A percentile compares a stretch with the other conserved stretches of the same genome.
These are phyloP conservation scores for Siderastrea siderea DNA, from an alignment of 92 coral and sea anemone species.

Conservation along the genomic window DNA sequence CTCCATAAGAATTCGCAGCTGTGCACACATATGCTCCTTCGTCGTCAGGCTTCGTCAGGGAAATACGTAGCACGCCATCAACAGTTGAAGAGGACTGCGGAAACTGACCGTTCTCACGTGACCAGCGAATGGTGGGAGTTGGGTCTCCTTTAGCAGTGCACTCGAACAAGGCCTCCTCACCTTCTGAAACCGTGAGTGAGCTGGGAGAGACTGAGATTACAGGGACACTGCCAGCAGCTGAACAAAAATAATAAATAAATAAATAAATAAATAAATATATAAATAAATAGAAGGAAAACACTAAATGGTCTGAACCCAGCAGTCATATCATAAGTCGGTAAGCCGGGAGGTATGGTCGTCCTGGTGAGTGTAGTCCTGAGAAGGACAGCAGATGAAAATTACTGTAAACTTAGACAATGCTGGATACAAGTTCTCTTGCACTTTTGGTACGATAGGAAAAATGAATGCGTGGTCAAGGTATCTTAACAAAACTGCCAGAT, in stretches of 20 bases:
- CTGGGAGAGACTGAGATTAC: conserved; percentile 71
- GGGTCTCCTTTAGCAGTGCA: conserved; percentile 90
- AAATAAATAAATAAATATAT: too few relatives aligned
- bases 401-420: too few relatives aligned
- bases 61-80: conserved; percentile 77
- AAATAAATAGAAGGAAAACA: too few relatives aligned
- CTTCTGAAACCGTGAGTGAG: conserved; percentile 78
- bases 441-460: too few relatives aligned
- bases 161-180: conserved; percentile 83
- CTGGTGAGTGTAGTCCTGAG: too few relatives aligned
- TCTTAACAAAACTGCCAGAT: too few relatives aligned
- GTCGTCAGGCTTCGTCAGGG: conserved; percentile 71
- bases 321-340: too few relatives aligned
- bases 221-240: conserved; percentile 94
- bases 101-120: conserved; percentile 76
- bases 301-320: too few relatives aligned
- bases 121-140: conserved; percentile 81
- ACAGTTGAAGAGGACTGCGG: conserved; percentile 73
- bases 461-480: too few relatives aligned
- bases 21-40: conserved; percentile 87
- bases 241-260: background rate
- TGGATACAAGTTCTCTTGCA: too few relatives aligned
- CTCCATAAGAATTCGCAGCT: conserved; percentile 92
- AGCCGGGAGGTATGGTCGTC: too few relatives aligned
- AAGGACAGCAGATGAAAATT: too few relatives aligned